Evolutionary conservation across 2,113 vertebrate species (phyloP), one percentile per base, ranked within the genome.

Genomic region (Hirundichthys speculiger): DNA sequence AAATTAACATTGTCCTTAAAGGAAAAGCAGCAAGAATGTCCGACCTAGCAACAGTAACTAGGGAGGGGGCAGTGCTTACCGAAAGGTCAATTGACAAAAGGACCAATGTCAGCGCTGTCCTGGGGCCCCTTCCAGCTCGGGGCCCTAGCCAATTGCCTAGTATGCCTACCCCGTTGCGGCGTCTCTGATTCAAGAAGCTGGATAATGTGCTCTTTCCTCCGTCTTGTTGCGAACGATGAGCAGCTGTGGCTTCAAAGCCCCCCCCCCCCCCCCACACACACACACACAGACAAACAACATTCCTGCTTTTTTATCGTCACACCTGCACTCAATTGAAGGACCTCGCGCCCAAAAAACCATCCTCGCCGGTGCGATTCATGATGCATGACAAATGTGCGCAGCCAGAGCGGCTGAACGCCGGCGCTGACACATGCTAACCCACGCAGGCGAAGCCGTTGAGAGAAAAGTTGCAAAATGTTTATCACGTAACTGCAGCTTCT

Each of bases 191-290:
- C 69, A 79, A 52, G 66, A 66, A 67, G 53, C 49, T 16, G 19
- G 57, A 88, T 77, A 81, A 82, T 83, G 56, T 20, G 50, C 55
- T 39, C 22, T 53, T 51, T 59, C 54, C 15, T 18, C 21, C 1
- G n/a, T 46, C 24, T 50, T 87, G 80, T 78, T 86, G 70, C 76
- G 80, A 87, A 86, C 73, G 75, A 86, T 82, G 70, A 20, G 15
- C 47, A 64, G n/a, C n/a, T n/a, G n/a, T n/a, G n/a, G n/a, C n/a
- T n/a, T n/a, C n/a, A 71, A 73, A 59, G 75, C 76, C 71, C 77
- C 51, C 34, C 13, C 25, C 30, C 48, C 46, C 48, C 16, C 34
- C 43, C 16, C 71, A 66, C 27, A 59, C 69, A 59, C 34, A n/a
- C n/a, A n/a, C n/a, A n/a, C n/a, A n/a, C n/a, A n/a, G n/a, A n/a